Percentiles rank a stretch among this genome's conserved stretches.
These are phyloP conservation scores for Gymnoscelis rufifasciata DNA, from an alignment of 2,888 invertebrate genomes.

Conservation along the genomic window DNA sequence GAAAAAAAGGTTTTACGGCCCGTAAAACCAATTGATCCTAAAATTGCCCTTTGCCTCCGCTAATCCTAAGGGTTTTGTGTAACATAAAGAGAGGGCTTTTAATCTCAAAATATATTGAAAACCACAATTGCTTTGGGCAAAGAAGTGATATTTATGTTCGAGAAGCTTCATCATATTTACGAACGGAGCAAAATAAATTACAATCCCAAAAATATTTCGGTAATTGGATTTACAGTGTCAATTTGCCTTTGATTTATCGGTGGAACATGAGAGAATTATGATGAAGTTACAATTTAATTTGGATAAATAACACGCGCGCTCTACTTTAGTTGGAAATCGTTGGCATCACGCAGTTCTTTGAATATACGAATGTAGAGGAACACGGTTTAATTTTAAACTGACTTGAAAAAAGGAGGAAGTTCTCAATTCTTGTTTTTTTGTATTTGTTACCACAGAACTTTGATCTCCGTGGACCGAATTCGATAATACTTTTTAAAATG, in stretches of 20 bases:
- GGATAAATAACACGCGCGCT: conserved; percentile 20
- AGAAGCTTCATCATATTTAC: conserved; percentile 12
- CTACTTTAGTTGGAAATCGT: conserved; percentile 19
- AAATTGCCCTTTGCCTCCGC: conserved; percentile 46
- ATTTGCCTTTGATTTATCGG: conserved; percentile 17
- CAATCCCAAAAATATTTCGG: conserved; percentile 8
- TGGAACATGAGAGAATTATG: conserved; percentile 19
- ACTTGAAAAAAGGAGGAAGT: no score
- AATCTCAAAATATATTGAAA: conserved; percentile 31
- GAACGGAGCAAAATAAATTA: conserved; percentile 8
- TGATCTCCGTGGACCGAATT: no score
- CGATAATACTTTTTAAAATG: no score
- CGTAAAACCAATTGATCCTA: conserved; percentile 63
- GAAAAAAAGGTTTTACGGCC: conserved; percentile 58
- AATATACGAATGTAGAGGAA: background rate
- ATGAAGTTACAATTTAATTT: conserved; percentile 25
- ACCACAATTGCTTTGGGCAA: conserved; percentile 10
- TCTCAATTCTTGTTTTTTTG: no score
- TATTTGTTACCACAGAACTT: no score
- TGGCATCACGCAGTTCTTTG: conserved; percentile 22
- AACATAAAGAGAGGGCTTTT: conserved; percentile 30
- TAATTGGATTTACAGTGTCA: conserved; percentile 16
- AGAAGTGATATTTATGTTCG: conserved; percentile 9
- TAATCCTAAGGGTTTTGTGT: conserved; percentile 33
- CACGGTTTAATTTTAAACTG: no score